These are phyloP conservation scores for Bruchidius siliquastri DNA, from an alignment of 2,888 invertebrate species.

Conservation along the genomic window DNA sequence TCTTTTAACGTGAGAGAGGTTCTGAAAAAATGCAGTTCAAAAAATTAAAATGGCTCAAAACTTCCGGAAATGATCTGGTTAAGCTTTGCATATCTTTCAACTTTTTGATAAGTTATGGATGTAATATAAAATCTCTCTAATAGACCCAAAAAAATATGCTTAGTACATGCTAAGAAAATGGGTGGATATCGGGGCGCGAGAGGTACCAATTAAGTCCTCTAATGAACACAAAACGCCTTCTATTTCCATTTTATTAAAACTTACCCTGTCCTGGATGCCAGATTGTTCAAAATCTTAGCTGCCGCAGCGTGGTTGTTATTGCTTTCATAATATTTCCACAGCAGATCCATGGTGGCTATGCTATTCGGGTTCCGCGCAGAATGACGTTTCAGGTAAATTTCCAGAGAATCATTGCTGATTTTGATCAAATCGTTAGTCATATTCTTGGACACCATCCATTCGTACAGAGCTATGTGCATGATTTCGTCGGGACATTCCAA, in stretches of 20 bases:
- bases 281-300: slow-evolving; percentile 80
- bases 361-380: slow-evolving; percentile 55
- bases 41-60: no score
- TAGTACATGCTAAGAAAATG: no score
- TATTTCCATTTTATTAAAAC: slow-evolving; percentile 13
- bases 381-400: slow-evolving; percentile 66
- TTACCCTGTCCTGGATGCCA: slow-evolving; percentile 72
- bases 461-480: slow-evolving; percentile 85
- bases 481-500: slow-evolving; percentile 76
- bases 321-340: slow-evolving; percentile 96
- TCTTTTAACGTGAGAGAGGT: slow-evolving; percentile 70
- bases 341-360: slow-evolving; percentile 59
- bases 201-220: slow-evolving; percentile 1
- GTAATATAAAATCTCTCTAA: no score
- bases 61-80: no score
- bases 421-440: slow-evolving; percentile 66
- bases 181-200: no score
- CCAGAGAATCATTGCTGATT: slow-evolving; percentile 66
- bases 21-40: slow-evolving; percentile 47
- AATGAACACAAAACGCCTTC: no score
- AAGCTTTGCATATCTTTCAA: no score
- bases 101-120: no score
- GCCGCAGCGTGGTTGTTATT: slow-evolving; percentile 88
- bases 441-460: slow-evolving; percentile 82
- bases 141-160: no score